phyloP scores from a whole-genome alignment of 2,888 invertebrate species.

The Lepas anatifera region DNA sequence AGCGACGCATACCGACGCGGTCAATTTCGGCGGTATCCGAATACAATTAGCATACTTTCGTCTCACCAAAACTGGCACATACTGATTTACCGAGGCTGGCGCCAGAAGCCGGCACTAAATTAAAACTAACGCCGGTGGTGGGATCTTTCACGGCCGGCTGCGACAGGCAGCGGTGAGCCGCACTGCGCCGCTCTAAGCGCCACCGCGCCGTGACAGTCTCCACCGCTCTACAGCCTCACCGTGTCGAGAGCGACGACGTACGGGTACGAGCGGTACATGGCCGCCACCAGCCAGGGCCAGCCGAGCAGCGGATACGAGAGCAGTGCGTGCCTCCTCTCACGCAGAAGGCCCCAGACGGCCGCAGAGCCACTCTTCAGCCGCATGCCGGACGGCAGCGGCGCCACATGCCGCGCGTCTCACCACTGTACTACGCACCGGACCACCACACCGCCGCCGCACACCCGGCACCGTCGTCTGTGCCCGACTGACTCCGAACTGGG shows the following conservation, averaged over 20 bases:
- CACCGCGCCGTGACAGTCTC: no score
- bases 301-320: neutral
- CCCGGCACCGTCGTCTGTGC: neutral
- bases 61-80: no score
- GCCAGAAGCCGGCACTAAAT: no score
- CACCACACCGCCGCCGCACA: no score
- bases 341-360: neutral
- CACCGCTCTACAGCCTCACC: neutral
- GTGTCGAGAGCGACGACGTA: neutral
- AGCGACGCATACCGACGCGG: no score
- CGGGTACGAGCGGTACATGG: neutral
- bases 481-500: neutral
- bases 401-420: neutral
- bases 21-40: no score
- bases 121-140: no score
- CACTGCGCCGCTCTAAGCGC: no score
- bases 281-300: neutral
- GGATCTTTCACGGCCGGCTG: no score
- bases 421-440: no score
- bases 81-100: no score
- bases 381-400: neutral
- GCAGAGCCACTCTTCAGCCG: neutral
- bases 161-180: no score
- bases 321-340: neutral
- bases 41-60: neutral